Evolutionary conservation across 2,797 vertebrate species (phyloP).

Genomic region (Ctenosaura bakeri): DNA sequence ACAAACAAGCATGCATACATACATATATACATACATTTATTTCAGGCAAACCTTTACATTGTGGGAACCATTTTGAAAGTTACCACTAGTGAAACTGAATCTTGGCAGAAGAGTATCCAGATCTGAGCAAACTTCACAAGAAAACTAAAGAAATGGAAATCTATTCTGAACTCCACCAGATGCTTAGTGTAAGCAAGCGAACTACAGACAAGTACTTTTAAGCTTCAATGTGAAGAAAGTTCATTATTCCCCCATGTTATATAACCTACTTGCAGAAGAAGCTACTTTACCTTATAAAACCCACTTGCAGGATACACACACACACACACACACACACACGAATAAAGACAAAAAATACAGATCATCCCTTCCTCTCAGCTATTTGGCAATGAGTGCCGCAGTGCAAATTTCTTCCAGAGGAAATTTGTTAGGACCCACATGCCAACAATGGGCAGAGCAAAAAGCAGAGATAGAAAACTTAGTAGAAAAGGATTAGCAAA

Average conservation of each 20-base stretch:
- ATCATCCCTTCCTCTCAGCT: neutral
- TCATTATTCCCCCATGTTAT: neutral
- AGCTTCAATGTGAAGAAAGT: too few species aligned
- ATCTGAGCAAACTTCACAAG: neutral
- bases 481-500: too few species aligned
- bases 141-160: neutral
- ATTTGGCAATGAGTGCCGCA: neutral
- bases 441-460: neutral
- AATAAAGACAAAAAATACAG: neutral
- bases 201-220: neutral
- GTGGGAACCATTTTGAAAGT: accelerated
- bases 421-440: neutral
- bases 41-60: neutral
- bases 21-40: too few species aligned
- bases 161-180: neutral
- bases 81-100: neutral
- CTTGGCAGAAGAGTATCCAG: neutral
- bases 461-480: neutral
- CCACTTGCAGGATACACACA: too few species aligned
- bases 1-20: too few species aligned
- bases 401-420: neutral
- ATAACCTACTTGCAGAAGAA: neutral
- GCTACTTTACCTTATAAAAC: neutral
- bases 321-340: too few species aligned
- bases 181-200: neutral